Evolutionary conservation across 2,113 vertebrate species (phyloP).

Genomic region (Todiramphus saurophagus): DNA sequence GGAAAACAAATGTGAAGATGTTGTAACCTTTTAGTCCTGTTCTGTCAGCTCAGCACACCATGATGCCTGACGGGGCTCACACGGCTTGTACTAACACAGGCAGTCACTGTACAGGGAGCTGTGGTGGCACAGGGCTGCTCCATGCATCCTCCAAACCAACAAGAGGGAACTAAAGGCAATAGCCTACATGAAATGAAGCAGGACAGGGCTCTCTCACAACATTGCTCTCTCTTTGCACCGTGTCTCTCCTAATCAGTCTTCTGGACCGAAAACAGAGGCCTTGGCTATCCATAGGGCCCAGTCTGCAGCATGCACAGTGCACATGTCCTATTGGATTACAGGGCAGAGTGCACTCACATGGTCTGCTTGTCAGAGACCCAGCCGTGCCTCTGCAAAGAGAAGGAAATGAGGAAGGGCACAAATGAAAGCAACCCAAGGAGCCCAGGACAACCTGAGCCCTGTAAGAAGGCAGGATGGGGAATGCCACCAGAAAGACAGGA

Average conservation of each 20-base stretch:
- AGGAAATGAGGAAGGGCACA: neutral
- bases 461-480: neutral
- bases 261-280: neutral
- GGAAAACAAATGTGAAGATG: neutral
- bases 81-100: neutral
- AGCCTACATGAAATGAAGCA: neutral
- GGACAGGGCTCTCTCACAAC: neutral
- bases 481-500: neutral
- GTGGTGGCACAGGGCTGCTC: neutral
- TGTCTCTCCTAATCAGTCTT: conserved; percentile 42
- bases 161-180: neutral
- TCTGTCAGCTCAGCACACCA: neutral
- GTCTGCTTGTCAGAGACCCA: neutral
- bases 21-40: neutral
- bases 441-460: neutral
- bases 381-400: neutral
- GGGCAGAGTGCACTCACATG: conserved; percentile 38
- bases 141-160: neutral
- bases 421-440: neutral
- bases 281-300: neutral
- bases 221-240: neutral
- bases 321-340: conserved; percentile 63
- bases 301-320: conserved; percentile 24
- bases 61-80: neutral
- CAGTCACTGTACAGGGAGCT: neutral